Evolutionary conservation across 2,888 invertebrate species (phyloP), one percentile per base, ranked within the genome.

Genomic region (Schrankia costaestrigalis): DNA sequence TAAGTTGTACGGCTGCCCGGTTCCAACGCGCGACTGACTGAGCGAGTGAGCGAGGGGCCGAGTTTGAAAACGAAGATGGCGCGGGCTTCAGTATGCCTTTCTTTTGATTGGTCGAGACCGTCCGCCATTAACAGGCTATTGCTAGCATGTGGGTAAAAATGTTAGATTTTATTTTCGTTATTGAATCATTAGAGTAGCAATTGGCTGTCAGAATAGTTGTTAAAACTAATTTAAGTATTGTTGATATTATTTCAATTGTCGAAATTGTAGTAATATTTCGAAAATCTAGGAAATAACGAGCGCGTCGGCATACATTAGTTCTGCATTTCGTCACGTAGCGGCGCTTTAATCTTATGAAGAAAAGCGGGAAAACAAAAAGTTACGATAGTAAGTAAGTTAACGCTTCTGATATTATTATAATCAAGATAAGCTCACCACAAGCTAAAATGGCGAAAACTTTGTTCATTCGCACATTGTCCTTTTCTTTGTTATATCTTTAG

Each of bases 41-140:
- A 75, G 66, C 66, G 73, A 71, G 67, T 69, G 72, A 72, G 89
- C 90, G 89, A 89, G 81, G 86, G 87, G 88, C 68, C 69, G 89
- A 91, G 92, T 93, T 93, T 92, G 91, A 93, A 93, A 93, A 90
- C 91, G 92, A 93, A 93, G 92, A 93, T 93, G 93, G 93, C 93
- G 93, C 93, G 92, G 89, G 80, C 79, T 85, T 84, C 75, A 68
- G 59, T 63, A 77, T 70, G 74, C 79, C 53, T 57, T 56, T 52
- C 40, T 38, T 59, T 57, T 71, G 70, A 87, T 87, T 87, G 87
- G 87, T 59, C 60, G 56, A 75, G 32, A 49, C 34, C 46, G 51
- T 61, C 72, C 62, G 75, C 85, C 83, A 84, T 81, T 79, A 66
- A 62, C 70, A 72, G 68, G 61, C 67, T 68, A 57, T 67, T 63